These are phyloP conservation scores for Ectemnius cavifrons DNA, from an alignment of 2,888 invertebrate genomes.

Conservation along the genomic window DNA sequence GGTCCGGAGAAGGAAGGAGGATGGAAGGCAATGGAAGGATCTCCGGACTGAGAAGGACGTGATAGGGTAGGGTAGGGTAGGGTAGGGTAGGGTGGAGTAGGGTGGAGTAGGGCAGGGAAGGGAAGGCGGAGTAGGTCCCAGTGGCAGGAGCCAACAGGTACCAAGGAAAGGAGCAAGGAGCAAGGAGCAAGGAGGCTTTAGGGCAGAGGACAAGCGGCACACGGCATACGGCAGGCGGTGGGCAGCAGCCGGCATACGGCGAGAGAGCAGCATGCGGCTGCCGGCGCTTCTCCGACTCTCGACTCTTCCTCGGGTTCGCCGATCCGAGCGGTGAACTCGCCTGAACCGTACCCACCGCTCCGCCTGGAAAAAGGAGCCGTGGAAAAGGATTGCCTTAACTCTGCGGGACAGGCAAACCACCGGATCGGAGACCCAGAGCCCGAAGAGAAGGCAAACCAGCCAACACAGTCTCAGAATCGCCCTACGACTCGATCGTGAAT, in stretches of 20 bases:
- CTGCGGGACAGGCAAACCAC: too few relatives aligned
- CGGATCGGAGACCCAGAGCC: background rate
- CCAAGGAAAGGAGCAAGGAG: too few relatives aligned
- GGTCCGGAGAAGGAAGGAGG: background rate
- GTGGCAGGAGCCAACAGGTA: too few relatives aligned
- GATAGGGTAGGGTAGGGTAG: background rate
- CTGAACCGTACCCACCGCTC: constrained; percentile 70
- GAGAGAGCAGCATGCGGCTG: constrained; percentile 14
- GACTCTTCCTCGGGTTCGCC: constrained; percentile 69
- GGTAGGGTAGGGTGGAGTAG: too few relatives aligned
- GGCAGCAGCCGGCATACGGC: constrained; percentile 30
- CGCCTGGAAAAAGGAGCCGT: constrained; percentile 27
- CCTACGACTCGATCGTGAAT: too few relatives aligned
- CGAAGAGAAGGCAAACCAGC: background rate
- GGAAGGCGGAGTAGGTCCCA: too few relatives aligned
- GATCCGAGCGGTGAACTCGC: constrained; percentile 75
- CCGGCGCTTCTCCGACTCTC: constrained; percentile 37
- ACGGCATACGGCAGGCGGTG: constrained; percentile 12
- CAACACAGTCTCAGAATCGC: too few relatives aligned
- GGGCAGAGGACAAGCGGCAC: background rate
- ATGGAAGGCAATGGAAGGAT: too few relatives aligned
- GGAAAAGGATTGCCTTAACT: constrained; percentile 16
- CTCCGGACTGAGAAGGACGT: too few relatives aligned
- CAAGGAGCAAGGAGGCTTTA: background rate
- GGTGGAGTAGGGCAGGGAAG: too few relatives aligned